A percentile compares a stretch with the other conserved stretches of the same genome.
Conservation (phyloP, 2,113 vertebrate species). For the Lampris incognitus region DNA sequence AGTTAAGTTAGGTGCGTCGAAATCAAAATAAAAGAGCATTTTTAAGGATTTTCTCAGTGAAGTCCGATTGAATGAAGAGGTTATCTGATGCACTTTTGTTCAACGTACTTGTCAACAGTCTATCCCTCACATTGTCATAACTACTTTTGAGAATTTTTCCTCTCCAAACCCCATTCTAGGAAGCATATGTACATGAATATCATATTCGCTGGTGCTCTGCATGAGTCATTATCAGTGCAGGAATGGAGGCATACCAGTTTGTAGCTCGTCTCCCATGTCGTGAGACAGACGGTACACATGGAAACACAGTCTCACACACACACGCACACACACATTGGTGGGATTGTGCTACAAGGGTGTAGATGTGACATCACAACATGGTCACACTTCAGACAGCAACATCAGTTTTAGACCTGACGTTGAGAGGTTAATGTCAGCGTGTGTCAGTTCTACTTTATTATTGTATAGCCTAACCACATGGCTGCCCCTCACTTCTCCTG, state of each 20-base stretch:
- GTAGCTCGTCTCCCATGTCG: constrained; percentile 22
- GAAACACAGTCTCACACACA: no score
- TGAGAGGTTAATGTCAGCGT: background rate
- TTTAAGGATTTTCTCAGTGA: no score
- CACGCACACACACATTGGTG: constrained; percentile 1
- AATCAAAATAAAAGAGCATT: no score
- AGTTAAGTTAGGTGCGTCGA: no score
- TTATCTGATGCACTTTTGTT: no score
- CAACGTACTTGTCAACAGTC: no score
- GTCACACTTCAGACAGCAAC: constrained; percentile 16
- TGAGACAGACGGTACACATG: constrained; percentile 19
- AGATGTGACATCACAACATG: constrained; percentile 39
- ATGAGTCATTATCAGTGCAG: background rate
- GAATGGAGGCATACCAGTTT: constrained; percentile 20
- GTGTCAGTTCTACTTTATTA: background rate
- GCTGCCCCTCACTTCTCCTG: background rate
- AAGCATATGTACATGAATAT: background rate
- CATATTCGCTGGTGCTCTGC: background rate
- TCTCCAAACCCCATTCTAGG: no score
- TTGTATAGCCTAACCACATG: background rate
- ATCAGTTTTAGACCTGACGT: constrained; percentile 22
- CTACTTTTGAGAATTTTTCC: no score
- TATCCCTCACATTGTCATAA: no score
- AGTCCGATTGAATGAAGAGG: no score
- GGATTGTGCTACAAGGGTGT: constrained; percentile 26